phyloP scores from a whole-genome alignment of 2,888 invertebrate species.

The Bombylius major region DNA sequence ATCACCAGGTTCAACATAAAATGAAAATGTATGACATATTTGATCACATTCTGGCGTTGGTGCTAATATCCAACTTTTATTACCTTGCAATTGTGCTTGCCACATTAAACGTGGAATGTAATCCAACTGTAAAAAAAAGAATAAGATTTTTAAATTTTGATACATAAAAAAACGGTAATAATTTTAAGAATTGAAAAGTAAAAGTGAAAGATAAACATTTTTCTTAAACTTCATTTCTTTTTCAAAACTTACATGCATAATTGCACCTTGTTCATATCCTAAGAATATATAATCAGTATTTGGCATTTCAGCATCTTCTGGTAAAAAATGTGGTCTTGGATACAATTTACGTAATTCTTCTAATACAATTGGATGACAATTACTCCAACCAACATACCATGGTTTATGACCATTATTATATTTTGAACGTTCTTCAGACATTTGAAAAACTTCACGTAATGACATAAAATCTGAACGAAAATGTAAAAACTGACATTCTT shows the following conservation, averaged over 20 bases:
- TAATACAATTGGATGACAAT: conserved; percentile 72
- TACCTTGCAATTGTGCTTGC: conserved; percentile 82
- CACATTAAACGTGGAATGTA: conserved; percentile 84
- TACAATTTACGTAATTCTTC: conserved; percentile 63
- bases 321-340: conserved; percentile 71
- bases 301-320: conserved; percentile 77
- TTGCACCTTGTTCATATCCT: conserved; percentile 81
- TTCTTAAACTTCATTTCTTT: conserved; percentile 1
- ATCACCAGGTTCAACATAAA: conserved; percentile 75
- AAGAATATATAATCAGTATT: conserved; percentile 84
- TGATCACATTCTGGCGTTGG: conserved; percentile 81
- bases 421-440: conserved; percentile 51
- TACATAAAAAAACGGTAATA: not conserved
- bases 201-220: too few relatives aligned
- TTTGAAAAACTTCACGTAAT: conserved; percentile 62
- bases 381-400: conserved; percentile 91
- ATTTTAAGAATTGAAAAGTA: too few relatives aligned
- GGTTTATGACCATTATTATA: conserved; percentile 48
- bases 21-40: conserved; percentile 57
- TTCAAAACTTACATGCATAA: conserved; percentile 65
- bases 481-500: conserved; percentile 77
- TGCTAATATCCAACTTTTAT: conserved; percentile 71
- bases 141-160: not conserved
- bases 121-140: conserved; percentile 52
- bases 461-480: conserved; percentile 71